Conservation (phyloP, 2,113 vertebrate genomes). For the Xiphias gladius region DNA sequence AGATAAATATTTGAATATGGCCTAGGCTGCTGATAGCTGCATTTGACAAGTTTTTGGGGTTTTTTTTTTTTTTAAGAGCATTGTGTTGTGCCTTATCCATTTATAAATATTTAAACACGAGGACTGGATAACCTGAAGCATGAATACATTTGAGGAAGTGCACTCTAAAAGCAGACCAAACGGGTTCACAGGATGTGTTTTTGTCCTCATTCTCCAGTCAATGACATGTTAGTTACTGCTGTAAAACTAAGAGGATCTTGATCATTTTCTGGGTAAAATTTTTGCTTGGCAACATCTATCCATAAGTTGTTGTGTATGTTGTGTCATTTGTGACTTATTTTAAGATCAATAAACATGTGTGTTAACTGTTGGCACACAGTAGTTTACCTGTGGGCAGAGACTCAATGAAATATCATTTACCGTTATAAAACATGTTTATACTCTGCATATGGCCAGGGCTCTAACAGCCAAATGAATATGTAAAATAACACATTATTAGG, state of each 20-base stretch:
- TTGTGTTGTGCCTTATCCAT: constrained; percentile 34
- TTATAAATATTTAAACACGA: constrained; percentile 70
- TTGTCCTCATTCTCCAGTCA: neutral
- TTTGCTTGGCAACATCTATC: constrained; percentile 16
- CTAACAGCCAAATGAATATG: too few species aligned
- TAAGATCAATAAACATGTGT: neutral
- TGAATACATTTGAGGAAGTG: constrained; percentile 51
- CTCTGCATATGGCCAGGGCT: neutral
- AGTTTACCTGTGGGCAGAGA: neutral
- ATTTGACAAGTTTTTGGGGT: constrained; percentile 3
- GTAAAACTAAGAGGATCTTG: neutral
- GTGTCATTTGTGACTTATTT: neutral
- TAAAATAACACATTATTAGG: too few species aligned
- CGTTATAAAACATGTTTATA: neutral
- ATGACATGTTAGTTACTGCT: neutral
- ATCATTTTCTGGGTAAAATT: neutral
- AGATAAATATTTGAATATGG: constrained; percentile 64
- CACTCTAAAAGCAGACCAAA: constrained; percentile 3
- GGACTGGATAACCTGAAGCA: constrained; percentile 46
- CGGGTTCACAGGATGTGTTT: constrained; percentile 6
- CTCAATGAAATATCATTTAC: neutral
- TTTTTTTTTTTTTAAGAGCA: constrained; percentile 7
- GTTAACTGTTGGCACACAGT: neutral
- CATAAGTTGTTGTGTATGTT: neutral
- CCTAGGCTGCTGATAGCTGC: constrained; percentile 29